Evolutionary conservation across 1,140 invertebrate species (phyloP).

Genomic region (Drosophila sturtevanti): DNA sequence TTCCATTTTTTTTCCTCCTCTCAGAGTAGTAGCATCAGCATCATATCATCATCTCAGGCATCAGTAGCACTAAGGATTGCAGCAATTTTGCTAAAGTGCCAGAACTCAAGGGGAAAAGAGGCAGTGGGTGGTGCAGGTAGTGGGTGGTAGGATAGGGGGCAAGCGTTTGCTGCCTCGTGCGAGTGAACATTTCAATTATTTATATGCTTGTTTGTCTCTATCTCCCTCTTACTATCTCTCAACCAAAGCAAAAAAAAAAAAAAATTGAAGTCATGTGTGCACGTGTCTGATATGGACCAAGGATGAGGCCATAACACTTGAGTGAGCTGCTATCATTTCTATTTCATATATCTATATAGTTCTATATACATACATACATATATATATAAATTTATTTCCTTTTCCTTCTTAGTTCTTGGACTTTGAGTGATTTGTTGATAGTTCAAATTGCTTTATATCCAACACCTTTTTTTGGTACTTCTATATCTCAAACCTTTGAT

Average conservation of each 20-base stretch:
- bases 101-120: constrained; percentile 12
- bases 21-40: too few species aligned
- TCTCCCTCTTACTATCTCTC: neutral
- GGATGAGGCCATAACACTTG: constrained; percentile 57
- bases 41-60: neutral
- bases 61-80: constrained; percentile 51
- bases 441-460: constrained; percentile 51
- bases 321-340: constrained; percentile 70
- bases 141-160: constrained; percentile 3
- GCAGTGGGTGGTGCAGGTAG: neutral
- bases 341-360: constrained; percentile 19
- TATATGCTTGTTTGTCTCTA: constrained; percentile 73
- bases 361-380: constrained; percentile 26
- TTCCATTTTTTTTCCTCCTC: too few species aligned
- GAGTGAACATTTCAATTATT: constrained; percentile 78
- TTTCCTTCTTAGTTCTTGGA: constrained; percentile 19
- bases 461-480: constrained; percentile 39
- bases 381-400: constrained; percentile 6
- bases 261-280: constrained; percentile 44
- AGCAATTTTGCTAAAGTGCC: constrained; percentile 68
- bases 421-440: constrained; percentile 72
- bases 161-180: constrained; percentile 4
- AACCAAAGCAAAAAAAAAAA: neutral
- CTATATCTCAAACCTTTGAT: constrained; percentile 34
- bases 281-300: constrained; percentile 58